Evolutionary conservation across 2,888 invertebrate species (phyloP), one percentile per base, ranked within the genome.

Genomic region (Leucania comma): DNA sequence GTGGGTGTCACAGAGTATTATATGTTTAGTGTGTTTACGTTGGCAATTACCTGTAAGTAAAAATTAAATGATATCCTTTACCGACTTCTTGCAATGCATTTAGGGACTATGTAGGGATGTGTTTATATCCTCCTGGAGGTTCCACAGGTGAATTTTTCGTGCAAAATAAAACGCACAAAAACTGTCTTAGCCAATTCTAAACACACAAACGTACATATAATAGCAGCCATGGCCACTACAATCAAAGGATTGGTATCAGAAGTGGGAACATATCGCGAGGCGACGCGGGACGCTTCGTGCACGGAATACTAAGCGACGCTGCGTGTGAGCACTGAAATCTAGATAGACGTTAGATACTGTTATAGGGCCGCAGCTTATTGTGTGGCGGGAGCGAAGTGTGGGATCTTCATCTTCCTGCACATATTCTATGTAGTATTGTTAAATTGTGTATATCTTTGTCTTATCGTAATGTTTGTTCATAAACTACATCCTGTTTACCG

Each of bases 291-390:
- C 83, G 78, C 77, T 78, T 69, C 87, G 88, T 84, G 87, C 83
- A 74, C 77, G 86, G 92, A 92, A 92, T 92, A 88, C 89, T 92
- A 92, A 92, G 88, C 85, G 89, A 87, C 89, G 82, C 85, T 75
- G 77, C 81, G 82, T 83, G 83, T 83, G 81, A 87, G 84, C 83
- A 83, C 84, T 86, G 85, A 83, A 87, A 88, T 89, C 86, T 86
- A 88, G 89, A 89, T 89, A 84, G 80, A 74, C 74, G 70, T 84
- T 82, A 82, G 87, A 86, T 86, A 88, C 85, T 79, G 83, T 80
- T 85, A 80, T 73, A 80, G 84, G 72, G 67, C 60, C 59, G 59
- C 32, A 53, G 51, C 62, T 60, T 63, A 51, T 57, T 71, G 74
- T 77, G 35, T 9, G 65, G 77, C 67, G 67, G 53, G 35, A 70